Conservation (phyloP, 2,797 vertebrate species). For the Cottoperca gobio region DNA sequence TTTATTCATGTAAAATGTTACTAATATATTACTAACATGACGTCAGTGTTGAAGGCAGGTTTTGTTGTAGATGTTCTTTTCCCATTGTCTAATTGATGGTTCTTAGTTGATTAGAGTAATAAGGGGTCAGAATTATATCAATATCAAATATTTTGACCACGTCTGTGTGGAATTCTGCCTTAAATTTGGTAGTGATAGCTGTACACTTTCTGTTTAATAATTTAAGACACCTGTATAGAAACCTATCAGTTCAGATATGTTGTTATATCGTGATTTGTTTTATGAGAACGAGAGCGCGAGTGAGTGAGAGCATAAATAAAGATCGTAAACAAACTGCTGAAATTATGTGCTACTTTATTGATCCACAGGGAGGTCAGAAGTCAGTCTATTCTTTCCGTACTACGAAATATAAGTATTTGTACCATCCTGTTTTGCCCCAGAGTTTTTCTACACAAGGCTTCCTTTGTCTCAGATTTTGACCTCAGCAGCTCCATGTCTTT, state of each 20-base stretch:
- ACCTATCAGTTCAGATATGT: slow-evolving; percentile 65
- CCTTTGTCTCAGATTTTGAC: slow-evolving; percentile 26
- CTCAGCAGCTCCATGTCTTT: neutral
- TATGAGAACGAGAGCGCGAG: slow-evolving; percentile 56
- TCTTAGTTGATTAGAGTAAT: slow-evolving; percentile 75
- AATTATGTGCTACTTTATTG: neutral
- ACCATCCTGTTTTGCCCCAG: neutral
- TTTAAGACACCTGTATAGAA: slow-evolving; percentile 70
- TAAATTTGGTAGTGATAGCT: slow-evolving; percentile 76
- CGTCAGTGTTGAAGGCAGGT: slow-evolving; percentile 70
- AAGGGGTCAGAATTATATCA: slow-evolving; percentile 75
- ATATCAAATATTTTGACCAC: slow-evolving; percentile 75
- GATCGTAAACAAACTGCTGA: slow-evolving; percentile 43
- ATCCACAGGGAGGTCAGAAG: slow-evolving; percentile 19
- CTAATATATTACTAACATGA: slow-evolving; percentile 80
- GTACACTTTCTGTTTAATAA: slow-evolving; percentile 71
- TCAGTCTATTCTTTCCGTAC: neutral
- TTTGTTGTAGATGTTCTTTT: slow-evolving; percentile 77
- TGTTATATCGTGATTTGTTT: slow-evolving; percentile 78
- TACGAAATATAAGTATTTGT: neutral
- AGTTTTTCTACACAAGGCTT: neutral
- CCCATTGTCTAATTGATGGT: slow-evolving; percentile 75
- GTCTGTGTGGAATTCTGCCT: slow-evolving; percentile 78
- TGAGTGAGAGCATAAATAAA: slow-evolving; percentile 74
- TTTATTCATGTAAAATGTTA: slow-evolving; percentile 83